Conservation (phyloP, 2,888 invertebrate genomes). For the Agrochola macilenta region DNA sequence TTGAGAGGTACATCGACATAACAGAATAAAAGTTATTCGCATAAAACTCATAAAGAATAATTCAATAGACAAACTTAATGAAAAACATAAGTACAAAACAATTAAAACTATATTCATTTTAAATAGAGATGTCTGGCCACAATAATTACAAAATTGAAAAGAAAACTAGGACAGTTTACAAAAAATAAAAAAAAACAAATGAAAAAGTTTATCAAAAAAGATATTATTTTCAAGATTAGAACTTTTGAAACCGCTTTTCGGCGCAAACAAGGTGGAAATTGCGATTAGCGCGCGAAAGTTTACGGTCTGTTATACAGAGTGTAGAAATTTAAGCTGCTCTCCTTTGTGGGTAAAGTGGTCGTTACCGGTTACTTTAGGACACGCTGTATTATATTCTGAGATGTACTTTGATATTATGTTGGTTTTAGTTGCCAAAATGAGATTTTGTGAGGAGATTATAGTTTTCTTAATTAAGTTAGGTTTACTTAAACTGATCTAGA, state of each 20-base stretch:
- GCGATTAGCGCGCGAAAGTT: slow-evolving; percentile 54
- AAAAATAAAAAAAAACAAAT: not conserved
- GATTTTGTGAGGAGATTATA: not conserved
- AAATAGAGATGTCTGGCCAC: not conserved
- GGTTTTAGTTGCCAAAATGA: slow-evolving; percentile 28
- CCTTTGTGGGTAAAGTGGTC: slow-evolving; percentile 76
- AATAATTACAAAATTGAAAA: not conserved
- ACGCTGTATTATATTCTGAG: slow-evolving; percentile 65
- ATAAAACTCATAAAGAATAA: not conserved
- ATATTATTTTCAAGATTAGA: slow-evolving; percentile 44
- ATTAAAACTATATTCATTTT: not conserved
- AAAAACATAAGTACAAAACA: not conserved
- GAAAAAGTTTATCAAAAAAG: slow-evolving; percentile 13
- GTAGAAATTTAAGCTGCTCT: slow-evolving; percentile 70
- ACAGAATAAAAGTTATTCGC: too few species aligned
- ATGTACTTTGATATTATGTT: slow-evolving; percentile 56
- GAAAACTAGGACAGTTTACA: not conserved
- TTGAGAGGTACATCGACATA: not conserved
- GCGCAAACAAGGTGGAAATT: slow-evolving; percentile 63
- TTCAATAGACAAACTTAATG: not conserved
- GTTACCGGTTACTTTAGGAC: slow-evolving; percentile 73
- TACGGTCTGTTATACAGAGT: slow-evolving; percentile 43
- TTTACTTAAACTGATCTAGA: not conserved
- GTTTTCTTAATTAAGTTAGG: not conserved
- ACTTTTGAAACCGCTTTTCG: slow-evolving; percentile 35